Evolutionary conservation across 2,888 invertebrate species (phyloP), one percentile per base, ranked within the genome.

Genomic region (Ophraella communa): DNA sequence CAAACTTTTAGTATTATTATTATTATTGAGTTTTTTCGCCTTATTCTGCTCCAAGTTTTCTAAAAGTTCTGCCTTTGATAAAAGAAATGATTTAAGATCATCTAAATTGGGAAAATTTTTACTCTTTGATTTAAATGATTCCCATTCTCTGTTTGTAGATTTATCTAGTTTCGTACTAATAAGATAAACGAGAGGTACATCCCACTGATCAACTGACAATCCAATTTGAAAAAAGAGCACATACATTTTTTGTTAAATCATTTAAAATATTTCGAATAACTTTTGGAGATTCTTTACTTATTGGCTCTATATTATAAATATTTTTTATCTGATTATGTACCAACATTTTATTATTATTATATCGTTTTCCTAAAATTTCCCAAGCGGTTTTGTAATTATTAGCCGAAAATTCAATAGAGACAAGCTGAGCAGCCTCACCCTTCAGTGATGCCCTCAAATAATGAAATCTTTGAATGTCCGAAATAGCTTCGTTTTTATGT

Each of bases 101-200:
- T 65, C 60, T n/a, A 65, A 42, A 7, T 54, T 49, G 10, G 65
- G 59, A 65, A 44, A 42, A 30, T 20, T 20, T 35, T 49, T 51
- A 24, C n/a, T 23, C 14, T 39, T 49, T 42, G 51, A 49, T 27
- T 67, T 67, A 47, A 23, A 52, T 17, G 57, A 45, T 58, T 65
- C 59, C 60, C 65, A 65, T n/a, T 67, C 65, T 4, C 65, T 52
- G 24, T 59, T 47, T 2, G 67, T 65, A 2, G 45, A 35, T 8
- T 54, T 62, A 39, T 67, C 65, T 17, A 67, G 51, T 52, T 67
- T 65, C 18, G 63, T 62, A 8, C 52, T 45, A 20, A 65, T 14
- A 14, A 67, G 24, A 47, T 65, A 62, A 39, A 68, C 64, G 1
- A 68, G 33, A 23, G 61, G 52, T 39, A 73, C 70, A 4, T 35